A percentile compares a stretch with the other conserved stretches of the same genome.
Conservation (phyloP, 2,888 invertebrate species). For the Phytoseiulus persimilis region DNA sequence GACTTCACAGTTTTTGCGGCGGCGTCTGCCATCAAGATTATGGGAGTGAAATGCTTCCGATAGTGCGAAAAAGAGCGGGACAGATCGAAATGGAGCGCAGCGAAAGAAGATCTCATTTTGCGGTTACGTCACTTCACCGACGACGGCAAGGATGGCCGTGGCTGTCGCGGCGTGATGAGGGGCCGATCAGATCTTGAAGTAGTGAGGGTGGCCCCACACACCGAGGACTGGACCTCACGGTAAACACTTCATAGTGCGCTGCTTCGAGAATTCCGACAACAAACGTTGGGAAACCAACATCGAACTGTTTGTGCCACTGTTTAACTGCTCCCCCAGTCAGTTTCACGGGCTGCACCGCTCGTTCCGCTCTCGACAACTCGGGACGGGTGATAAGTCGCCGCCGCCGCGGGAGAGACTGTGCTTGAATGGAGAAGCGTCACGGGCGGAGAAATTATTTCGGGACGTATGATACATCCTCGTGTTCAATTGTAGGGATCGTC, state of each 20-base stretch:
- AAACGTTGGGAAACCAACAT: not conserved
- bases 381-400: not conserved
- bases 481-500: no score
- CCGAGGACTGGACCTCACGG: not conserved
- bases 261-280: not conserved
- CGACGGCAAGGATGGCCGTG: not conserved
- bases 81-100: not conserved
- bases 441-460: no score
- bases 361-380: not conserved
- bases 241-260: not conserved
- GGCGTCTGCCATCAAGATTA: not conserved
- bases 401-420: not conserved
- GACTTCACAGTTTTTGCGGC: not conserved
- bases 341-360: not conserved
- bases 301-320: not conserved
- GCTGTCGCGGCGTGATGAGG: not conserved
- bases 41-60: not conserved
- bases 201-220: conserved; percentile 5
- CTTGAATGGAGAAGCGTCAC: not conserved
- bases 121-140: not conserved
- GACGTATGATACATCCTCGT: no score
- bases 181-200: not conserved
- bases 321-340: not conserved
- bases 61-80: not conserved
- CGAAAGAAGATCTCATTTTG: not conserved